phyloP scores from a whole-genome alignment of 2,888 invertebrate genomes.

The Tortrix viridana region DNA sequence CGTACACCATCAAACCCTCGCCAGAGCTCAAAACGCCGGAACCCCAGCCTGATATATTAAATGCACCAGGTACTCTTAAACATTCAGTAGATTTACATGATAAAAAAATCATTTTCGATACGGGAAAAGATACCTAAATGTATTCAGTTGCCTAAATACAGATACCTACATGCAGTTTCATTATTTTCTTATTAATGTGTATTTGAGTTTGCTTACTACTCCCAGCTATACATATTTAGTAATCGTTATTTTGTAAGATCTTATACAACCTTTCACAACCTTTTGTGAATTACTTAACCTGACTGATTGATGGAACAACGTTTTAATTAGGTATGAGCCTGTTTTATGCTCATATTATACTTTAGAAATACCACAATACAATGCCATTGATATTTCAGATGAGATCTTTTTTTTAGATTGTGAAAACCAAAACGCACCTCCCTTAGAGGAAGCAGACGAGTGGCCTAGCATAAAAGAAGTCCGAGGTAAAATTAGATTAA shows the following conservation, averaged over 20 bases:
- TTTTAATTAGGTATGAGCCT: too few species aligned
- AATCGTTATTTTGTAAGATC: too few species aligned
- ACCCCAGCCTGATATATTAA: slow-evolving; percentile 91
- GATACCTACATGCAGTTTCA: too few species aligned
- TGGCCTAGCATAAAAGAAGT: slow-evolving; percentile 80
- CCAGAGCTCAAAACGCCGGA: slow-evolving; percentile 83
- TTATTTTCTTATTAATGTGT: too few species aligned
- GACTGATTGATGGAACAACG: too few species aligned
- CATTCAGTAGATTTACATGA: not conserved
- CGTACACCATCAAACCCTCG: slow-evolving; percentile 91
- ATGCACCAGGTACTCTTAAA: slow-evolving; percentile 85
- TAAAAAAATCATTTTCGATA: too few species aligned
- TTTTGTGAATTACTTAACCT: too few species aligned
- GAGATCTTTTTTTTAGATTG: slow-evolving; percentile 56
- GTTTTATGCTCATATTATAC: not conserved
- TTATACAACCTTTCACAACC: too few species aligned
- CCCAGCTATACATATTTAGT: too few species aligned
- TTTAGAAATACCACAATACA: not conserved
- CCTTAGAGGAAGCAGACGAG: slow-evolving; percentile 68
- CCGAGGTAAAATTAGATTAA: slow-evolving; percentile 60
- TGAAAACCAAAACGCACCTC: slow-evolving; percentile 63
- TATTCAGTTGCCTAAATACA: too few species aligned
- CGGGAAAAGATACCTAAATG: too few species aligned
- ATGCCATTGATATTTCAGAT: slow-evolving; percentile 30
- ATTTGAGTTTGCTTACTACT: too few species aligned